phyloP scores from a whole-genome alignment of 2,113 vertebrate species.

The Sterna hirundo region DNA sequence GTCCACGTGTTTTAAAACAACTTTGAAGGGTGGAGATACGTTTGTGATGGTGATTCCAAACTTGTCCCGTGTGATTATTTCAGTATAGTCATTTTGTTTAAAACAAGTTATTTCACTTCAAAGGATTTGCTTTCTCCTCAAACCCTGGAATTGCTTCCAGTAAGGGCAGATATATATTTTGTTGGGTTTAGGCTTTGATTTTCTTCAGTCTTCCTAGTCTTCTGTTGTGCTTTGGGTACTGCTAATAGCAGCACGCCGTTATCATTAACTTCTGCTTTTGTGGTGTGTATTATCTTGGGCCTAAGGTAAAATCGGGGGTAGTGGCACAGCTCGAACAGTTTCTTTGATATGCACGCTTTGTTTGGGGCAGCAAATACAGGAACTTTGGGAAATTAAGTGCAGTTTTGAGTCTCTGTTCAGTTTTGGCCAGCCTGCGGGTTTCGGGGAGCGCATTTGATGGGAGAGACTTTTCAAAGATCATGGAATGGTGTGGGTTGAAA shows the following conservation, averaged over 20 bases:
- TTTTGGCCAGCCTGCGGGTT: not conserved
- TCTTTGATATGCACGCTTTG: not conserved
- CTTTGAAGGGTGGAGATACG: not conserved
- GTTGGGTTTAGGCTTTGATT: not conserved
- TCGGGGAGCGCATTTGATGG: not conserved
- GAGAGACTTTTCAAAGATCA: not conserved
- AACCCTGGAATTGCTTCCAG: not conserved
- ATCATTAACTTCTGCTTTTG: not conserved
- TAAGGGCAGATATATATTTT: not conserved
- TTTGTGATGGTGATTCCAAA: not conserved
- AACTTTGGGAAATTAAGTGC: not conserved
- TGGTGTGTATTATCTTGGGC: not conserved
- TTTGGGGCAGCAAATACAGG: not conserved
- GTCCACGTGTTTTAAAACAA: fast-evolving
- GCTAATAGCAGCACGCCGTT: not conserved
- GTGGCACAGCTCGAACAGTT: not conserved
- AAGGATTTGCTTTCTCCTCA: not conserved
- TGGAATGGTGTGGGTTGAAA: no score
- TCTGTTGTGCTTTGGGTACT: not conserved
- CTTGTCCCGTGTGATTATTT: not conserved
- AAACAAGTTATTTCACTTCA: not conserved
- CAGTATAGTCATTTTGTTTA: not conserved
- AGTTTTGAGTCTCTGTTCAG: not conserved
- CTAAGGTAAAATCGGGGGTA: not conserved
- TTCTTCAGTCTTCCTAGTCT: not conserved